phyloP scores from a whole-genome alignment of 2,888 invertebrate species.

The Andrena fulva region DNA sequence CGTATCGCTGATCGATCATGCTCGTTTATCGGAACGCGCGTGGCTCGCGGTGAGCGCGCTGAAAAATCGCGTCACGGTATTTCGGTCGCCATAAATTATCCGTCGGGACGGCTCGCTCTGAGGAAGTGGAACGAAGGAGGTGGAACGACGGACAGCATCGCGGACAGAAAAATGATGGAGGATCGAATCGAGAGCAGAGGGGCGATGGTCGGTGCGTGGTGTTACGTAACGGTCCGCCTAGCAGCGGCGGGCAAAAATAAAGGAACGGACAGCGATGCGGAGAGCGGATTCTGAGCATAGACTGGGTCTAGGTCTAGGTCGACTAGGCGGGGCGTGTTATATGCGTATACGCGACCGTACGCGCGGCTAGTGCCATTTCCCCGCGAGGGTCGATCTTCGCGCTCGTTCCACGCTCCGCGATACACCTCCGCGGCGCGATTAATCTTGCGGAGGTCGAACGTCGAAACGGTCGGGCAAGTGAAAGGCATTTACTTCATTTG shows the following conservation, averaged over 20 bases:
- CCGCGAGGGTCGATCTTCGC: slow-evolving; percentile 23
- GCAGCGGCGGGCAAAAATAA: slow-evolving; percentile 74
- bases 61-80: slow-evolving; percentile 10
- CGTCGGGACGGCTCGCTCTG: background rate
- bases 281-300: slow-evolving; percentile 74
- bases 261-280: slow-evolving; percentile 70
- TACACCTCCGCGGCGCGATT: background rate
- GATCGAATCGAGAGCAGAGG: slow-evolving; percentile 1
- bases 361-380: slow-evolving; percentile 46
- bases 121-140: background rate
- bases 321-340: slow-evolving; percentile 67
- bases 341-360: slow-evolving; percentile 47
- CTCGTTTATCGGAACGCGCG: background rate
- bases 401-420: background rate
- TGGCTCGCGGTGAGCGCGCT: too few relatives aligned
- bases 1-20: background rate
- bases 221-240: slow-evolving; percentile 69
- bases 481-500: too few relatives aligned
- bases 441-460: background rate
- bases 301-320: slow-evolving; percentile 83
- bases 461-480: too few relatives aligned
- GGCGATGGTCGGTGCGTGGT: slow-evolving; percentile 50
- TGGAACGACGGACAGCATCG: too few relatives aligned
- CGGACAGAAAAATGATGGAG: slow-evolving; percentile 16
- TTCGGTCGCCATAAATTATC: background rate